Conservation (phyloP, 2,113 vertebrate genomes). For the Fulica atra region DNA sequence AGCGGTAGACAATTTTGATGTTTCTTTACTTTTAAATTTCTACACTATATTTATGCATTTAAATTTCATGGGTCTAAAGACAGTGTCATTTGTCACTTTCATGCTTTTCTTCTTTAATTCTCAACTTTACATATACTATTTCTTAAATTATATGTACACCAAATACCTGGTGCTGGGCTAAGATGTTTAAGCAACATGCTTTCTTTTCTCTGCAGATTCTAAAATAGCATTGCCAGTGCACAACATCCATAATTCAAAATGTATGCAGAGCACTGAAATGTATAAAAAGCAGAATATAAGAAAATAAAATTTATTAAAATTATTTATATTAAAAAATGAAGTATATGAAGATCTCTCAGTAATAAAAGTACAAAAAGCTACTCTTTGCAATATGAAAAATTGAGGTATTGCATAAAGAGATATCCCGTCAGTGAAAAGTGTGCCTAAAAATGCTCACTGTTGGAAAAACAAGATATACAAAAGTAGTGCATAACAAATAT, state of each 20-base stretch:
- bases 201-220: constrained; percentile 96
- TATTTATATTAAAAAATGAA: constrained; percentile 99
- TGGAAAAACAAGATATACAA: constrained; percentile 99
- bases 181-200: constrained; percentile 89
- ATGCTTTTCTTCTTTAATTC: constrained; percentile 90
- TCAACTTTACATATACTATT: constrained; percentile 89
- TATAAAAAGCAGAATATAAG: constrained; percentile 99
- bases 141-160: constrained; percentile 89
- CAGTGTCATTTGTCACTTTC: constrained; percentile 83
- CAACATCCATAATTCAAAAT: constrained; percentile 96
- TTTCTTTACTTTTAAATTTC: constrained; percentile 81
- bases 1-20: constrained; percentile 84
- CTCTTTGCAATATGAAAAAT: constrained; percentile 99
- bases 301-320: constrained; percentile 99
- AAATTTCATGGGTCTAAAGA: constrained; percentile 80
- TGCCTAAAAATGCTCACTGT: constrained; percentile 99
- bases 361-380: constrained; percentile 99
- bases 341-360: constrained; percentile 99
- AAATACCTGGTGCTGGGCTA: constrained; percentile 88
- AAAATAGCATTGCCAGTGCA: constrained; percentile 96
- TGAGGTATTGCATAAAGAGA: constrained; percentile 99
- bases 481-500: constrained; percentile 99
- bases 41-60: constrained; percentile 81
- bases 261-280: constrained; percentile 99
- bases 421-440: constrained; percentile 99